These are phyloP conservation scores for Salvator merianae DNA, from an alignment of 2,113 vertebrate species.

Conservation along the genomic window DNA sequence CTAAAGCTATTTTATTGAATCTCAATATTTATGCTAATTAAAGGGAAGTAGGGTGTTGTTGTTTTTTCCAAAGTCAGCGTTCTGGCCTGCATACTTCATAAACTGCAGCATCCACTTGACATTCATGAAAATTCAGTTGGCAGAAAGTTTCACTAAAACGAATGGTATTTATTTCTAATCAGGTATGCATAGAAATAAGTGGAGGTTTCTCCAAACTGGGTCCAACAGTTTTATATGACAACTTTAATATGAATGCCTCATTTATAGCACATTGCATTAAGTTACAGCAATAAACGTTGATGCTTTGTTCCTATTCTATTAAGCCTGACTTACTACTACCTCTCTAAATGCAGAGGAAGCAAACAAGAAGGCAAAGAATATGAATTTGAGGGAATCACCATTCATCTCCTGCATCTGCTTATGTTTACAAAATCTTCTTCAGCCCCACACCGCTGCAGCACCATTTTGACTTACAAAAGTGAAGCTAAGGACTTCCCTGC, in stretches of 20 bases:
- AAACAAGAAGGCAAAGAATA: no score
- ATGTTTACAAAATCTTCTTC: no score
- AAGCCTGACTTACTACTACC: not conserved
- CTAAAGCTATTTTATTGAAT: not conserved
- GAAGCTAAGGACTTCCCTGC: no score
- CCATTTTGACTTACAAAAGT: no score
- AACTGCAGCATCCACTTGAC: not conserved
- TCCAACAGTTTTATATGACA: not conserved
- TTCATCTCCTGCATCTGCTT: no score
- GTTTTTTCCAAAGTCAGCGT: not conserved
- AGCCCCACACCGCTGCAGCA: no score
- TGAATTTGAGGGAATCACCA: no score
- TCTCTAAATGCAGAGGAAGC: no score
- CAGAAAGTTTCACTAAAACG: not conserved
- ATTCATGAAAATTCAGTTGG: not conserved
- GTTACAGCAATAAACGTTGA: not conserved
- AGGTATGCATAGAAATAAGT: not conserved
- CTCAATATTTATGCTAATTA: not conserved
- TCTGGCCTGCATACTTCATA: not conserved
- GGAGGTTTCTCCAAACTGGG: not conserved
- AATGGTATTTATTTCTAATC: not conserved
- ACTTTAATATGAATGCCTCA: not conserved
- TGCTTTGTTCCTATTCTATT: not conserved
- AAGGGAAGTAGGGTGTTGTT: not conserved
- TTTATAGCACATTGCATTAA: not conserved